A percentile compares a stretch with the other conserved stretches of the same genome.
These are phyloP conservation scores for Tinamus guttatus DNA, from an alignment of 2,113 vertebrate genomes.

Conservation along the genomic window DNA sequence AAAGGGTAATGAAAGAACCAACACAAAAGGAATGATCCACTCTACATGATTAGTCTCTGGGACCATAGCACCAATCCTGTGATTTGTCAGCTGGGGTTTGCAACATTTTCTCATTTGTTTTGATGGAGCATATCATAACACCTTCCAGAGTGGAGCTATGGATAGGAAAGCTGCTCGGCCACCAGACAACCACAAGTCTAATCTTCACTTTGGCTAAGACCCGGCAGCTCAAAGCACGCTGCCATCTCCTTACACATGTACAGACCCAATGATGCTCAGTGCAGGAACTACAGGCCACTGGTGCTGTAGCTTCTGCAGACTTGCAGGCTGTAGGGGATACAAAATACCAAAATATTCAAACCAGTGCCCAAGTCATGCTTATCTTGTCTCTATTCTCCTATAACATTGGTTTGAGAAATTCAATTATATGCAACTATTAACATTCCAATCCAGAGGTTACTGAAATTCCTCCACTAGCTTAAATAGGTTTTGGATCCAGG, in stretches of 20 bases:
- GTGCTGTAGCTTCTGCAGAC: neutral
- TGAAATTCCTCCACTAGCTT: slow-evolving; percentile 32
- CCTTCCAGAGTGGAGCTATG: neutral
- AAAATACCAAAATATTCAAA: slow-evolving; percentile 6
- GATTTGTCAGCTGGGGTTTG: neutral
- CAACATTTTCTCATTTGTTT: neutral
- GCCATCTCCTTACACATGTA: accelerated
- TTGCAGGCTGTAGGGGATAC: neutral
- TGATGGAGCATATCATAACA: neutral
- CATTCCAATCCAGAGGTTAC: slow-evolving; percentile 9
- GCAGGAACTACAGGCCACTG: neutral
- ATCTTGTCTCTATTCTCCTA: slow-evolving; percentile 22
- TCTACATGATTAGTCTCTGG: neutral
- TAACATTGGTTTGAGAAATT: neutral
- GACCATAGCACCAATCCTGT: neutral
- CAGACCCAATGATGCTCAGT: neutral
- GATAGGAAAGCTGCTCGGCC: neutral
- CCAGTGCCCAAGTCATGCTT: neutral
- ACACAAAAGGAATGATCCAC: neutral
- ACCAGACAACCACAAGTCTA: neutral
- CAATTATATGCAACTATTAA: neutral
- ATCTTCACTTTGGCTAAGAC: neutral
- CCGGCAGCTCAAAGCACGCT: neutral
- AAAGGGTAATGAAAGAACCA: neutral
- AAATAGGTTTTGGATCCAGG: neutral